phyloP scores from a whole-genome alignment of 1,140 invertebrate genomes.

The Drosophila quadrilineata region DNA sequence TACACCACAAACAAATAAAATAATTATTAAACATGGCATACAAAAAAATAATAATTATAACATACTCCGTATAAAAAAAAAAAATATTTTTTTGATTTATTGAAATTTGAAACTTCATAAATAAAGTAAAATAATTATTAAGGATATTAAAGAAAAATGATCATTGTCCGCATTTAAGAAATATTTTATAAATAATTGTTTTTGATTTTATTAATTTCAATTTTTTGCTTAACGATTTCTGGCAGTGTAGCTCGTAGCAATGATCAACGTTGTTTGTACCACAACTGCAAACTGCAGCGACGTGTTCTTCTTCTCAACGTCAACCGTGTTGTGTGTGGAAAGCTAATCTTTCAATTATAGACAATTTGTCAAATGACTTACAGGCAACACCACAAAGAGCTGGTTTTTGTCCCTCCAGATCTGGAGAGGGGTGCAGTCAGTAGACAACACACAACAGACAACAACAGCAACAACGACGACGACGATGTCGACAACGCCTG shows the following conservation, averaged over 20 bases:
- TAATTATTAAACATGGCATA: too few relatives aligned
- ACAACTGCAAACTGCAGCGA: conserved; percentile 48
- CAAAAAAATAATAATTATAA: too few relatives aligned
- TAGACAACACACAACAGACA: too few relatives aligned
- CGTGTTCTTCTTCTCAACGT: conserved; percentile 63
- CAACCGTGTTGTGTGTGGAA: conserved; percentile 69
- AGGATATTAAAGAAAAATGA: too few relatives aligned
- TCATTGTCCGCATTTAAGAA: too few relatives aligned
- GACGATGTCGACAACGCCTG: conserved; percentile 57
- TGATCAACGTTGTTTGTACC: conserved; percentile 17
- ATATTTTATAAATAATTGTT: background rate
- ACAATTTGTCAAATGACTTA: conserved; percentile 81
- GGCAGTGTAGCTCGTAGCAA: conserved; percentile 14
- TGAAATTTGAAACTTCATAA: too few relatives aligned
- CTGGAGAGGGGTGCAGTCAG: conserved; percentile 25
- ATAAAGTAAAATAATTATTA: too few relatives aligned
- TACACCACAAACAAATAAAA: too few relatives aligned
- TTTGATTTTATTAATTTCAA: background rate
- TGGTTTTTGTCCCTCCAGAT: conserved; percentile 11
- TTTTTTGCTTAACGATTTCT: background rate
- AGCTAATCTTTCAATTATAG: conserved; percentile 81
- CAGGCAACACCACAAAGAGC: conserved; percentile 41
- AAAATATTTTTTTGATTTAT: too few relatives aligned
- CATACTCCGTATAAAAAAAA: too few relatives aligned
- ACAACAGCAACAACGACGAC: too few relatives aligned